Base-by-base conservation (phyloP, 1,140 invertebrate genomes). In the Drosophila bifasciata region DNA sequence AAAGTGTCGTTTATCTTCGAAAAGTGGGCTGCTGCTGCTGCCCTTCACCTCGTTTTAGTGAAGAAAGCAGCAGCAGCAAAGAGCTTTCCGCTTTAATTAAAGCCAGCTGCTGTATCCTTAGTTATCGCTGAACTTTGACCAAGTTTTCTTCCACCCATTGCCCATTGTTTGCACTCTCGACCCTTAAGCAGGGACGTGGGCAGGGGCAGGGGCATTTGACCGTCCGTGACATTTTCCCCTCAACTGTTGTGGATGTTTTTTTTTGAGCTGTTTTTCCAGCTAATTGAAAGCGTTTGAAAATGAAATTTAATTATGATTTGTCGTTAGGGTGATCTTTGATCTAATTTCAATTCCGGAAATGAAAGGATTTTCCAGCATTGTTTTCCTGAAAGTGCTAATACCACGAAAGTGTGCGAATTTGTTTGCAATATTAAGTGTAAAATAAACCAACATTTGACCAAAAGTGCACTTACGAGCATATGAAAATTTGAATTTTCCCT, bases 1-100 rank as follows among this genome's bases (percentile, higher is more conserved):
- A 76, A 86, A 85, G 77, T 80, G 76, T 80, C 81, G 62, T 86
- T 86, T 76, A 84, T 71, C 75, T 79, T 70, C 57, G 55, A 50
- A 60, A 71, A 72, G 55, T 70, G 67, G 68, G n/a, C n/a, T n/a
- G 6, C 25, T 23, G 21, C 21, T 2, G 21, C 40, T 71, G 21
- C 28, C 19, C 5, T 5, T 25, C 1, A 7, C 43, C 23, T 13
- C 16, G 36, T 49, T 53, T 48, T n/a, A 41, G 43, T 39, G 36
- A 6, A 51, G 2, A 57, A 6, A 23, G 49, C n/a, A n/a, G n/a
- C n/a, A n/a, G n/a, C n/a, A n/a, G n/a, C 19, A n/a, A 28, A 49
- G 55, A 68, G 32, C 71, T 76, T 75, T 76, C 21, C 36, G 49
- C 67, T 79, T 86, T 77, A 81, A 86, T 88, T 88, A 78, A 74